A percentile compares a stretch with the other conserved stretches of the same genome.
These are phyloP conservation scores for Anagyrus pseudococci DNA, from an alignment of 2,888 invertebrate species.

Conservation along the genomic window DNA sequence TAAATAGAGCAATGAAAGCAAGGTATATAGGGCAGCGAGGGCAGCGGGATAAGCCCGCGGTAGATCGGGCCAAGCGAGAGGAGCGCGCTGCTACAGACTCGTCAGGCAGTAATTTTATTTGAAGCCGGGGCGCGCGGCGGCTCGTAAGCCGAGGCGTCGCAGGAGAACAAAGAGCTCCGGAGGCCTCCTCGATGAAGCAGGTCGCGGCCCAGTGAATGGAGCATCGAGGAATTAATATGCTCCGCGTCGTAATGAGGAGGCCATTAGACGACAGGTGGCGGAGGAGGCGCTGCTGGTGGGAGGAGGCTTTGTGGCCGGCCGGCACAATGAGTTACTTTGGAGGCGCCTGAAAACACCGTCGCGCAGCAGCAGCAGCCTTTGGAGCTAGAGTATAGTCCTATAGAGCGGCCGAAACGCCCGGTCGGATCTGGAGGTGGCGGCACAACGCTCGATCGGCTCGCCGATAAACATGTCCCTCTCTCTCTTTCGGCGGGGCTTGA, in stretches of 20 bases:
- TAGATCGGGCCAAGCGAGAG: constrained; percentile 25
- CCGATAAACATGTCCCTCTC: constrained; percentile 30
- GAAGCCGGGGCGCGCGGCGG: neutral
- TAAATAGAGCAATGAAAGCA: neutral
- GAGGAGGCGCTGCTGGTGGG: too few species aligned
- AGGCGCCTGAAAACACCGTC: too few species aligned
- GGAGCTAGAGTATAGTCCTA: too few species aligned
- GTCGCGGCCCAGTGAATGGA: constrained; percentile 10
- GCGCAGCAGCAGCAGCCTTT: too few species aligned
- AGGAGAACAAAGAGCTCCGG: neutral
- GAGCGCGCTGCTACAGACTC: constrained; percentile 22
- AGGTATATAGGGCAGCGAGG: neutral
- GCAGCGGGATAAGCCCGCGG: neutral
- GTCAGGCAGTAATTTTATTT: constrained; percentile 32
- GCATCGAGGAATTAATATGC: constrained; percentile 37
- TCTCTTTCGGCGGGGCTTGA: constrained; percentile 7
- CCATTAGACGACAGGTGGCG: constrained; percentile 35
- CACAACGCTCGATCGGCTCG: neutral
- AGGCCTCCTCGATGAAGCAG: constrained; percentile 5
- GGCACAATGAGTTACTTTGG: too few species aligned
- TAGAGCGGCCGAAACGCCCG: neutral
- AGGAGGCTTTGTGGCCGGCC: too few species aligned
- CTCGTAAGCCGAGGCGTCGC: neutral
- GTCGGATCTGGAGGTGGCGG: neutral
- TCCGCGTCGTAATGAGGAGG: constrained; percentile 37